Percentiles rank a stretch among this genome's conserved stretches.
phyloP scores from a whole-genome alignment of 1,140 invertebrate genomes.

The Drosophila fuyamai region DNA sequence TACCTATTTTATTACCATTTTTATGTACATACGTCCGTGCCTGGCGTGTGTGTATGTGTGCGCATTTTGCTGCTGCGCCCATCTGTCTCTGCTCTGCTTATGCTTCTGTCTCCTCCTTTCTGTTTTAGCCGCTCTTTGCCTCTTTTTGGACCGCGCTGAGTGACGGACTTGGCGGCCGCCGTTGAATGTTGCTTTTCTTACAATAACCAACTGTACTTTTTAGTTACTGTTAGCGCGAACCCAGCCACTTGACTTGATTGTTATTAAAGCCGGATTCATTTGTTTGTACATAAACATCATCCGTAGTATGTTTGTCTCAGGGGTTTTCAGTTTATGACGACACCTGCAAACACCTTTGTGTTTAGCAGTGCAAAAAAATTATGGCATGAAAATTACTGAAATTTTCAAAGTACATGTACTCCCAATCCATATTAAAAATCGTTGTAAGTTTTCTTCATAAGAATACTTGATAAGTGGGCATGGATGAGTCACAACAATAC shows the following conservation, averaged over 20 bases:
- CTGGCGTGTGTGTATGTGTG: conserved; percentile 27
- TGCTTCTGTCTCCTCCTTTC: conserved; percentile 16
- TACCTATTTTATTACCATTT: conserved; percentile 67
- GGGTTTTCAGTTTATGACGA: conserved; percentile 6
- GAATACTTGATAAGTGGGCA: no score
- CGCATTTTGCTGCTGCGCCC: conserved; percentile 37
- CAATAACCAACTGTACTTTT: conserved; percentile 80
- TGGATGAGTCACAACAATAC: no score
- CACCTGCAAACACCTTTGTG: conserved; percentile 12
- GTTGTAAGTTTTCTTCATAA: no score
- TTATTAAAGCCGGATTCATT: conserved; percentile 60
- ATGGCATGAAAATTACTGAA: background rate
- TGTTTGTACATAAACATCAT: conserved; percentile 10
- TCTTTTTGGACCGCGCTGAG: conserved; percentile 38
- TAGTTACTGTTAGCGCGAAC: conserved; percentile 70
- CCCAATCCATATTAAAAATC: no score
- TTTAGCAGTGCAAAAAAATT: background rate
- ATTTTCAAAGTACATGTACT: no score
- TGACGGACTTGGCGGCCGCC: conserved; percentile 58
- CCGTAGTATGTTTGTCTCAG: background rate
- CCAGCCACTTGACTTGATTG: conserved; percentile 76
- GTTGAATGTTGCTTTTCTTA: conserved; percentile 69
- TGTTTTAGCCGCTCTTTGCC: conserved; percentile 46
- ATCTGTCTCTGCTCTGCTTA: conserved; percentile 55
- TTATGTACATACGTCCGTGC: conserved; percentile 35